Evolutionary conservation across 1,140 invertebrate genomes (phyloP), one percentile per base, ranked within the genome.

Genomic region (Temnothorax nylanderi): DNA sequence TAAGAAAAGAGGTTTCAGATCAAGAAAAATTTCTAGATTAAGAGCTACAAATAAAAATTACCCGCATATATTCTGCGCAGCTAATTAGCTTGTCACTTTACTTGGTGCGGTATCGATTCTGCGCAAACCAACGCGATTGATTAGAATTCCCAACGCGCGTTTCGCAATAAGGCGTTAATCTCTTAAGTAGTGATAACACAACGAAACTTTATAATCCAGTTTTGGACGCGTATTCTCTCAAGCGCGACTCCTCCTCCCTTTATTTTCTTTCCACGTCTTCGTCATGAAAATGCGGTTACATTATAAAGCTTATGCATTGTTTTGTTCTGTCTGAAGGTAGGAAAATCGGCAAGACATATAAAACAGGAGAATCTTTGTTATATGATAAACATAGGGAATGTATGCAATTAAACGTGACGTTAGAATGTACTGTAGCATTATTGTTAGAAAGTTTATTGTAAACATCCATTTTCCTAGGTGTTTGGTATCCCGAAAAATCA

Each of bases 191-290:
- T 72, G 84, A 89, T 91, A 90, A 91, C 89, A 80, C 84, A 87
- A 87, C 56, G 78, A 65, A 91, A 91, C 89, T 91, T 90, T 77
- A 81, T 85, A 90, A 91, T 91, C 87, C 74, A 91, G 87, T 91
- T 91, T 87, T 88, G 58, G 65, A 74, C 71, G 81, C 86, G 76
- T 71, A 72, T 80, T 87, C 60, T 26, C 80, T 56, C 60, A 13
- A 41, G 51, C 78, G 51, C 37, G 51, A 44, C n/a, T 62, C 32
- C 41, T 58, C 54, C 8, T 26, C 62, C 21, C 44, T 18, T 56
- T 77, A 5, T 51, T 67, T 56, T 44, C 34, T 69, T 78, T 49
- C 47, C 47, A 18, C 11, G 16, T 26, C 11, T 11, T 47, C 13
- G 47, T 41, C 13, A 47, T 21, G 41, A 69, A 65, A 69, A 49